A percentile compares a stretch with the other conserved stretches of the same genome.
phyloP scores from a whole-genome alignment of 2,888 invertebrate species.

The Rambutsinella grinnellia region DNA sequence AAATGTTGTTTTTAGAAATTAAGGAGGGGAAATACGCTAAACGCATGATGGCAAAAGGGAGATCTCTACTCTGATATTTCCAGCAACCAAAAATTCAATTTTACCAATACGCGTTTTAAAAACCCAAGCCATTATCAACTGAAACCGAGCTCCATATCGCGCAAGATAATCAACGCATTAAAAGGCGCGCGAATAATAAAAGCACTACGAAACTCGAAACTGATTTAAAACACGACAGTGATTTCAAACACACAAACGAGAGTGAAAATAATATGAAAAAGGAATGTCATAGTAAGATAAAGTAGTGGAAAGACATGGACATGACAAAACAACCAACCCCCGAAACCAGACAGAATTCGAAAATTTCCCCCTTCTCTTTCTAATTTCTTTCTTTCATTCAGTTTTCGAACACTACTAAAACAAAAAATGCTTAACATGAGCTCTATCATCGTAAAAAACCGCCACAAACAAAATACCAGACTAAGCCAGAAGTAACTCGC shows the following conservation, averaged over 20 bases:
- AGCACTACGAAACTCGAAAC: no score
- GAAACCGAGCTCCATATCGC: no score
- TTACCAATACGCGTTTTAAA: no score
- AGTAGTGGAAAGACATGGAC: not conserved
- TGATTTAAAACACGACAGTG: no score
- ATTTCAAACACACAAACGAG: no score
- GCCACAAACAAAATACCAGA: not conserved
- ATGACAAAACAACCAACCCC: not conserved
- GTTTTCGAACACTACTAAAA: not conserved
- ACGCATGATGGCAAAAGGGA: conserved; percentile 38
- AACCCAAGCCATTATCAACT: no score
- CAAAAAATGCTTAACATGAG: not conserved
- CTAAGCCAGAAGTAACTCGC: not conserved
- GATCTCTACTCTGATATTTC: not conserved
- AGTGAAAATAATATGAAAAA: no score
- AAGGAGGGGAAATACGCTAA: conserved; percentile 1
- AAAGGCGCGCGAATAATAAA: no score
- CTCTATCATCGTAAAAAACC: not conserved
- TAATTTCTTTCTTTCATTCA: not conserved
- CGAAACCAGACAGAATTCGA: not conserved
- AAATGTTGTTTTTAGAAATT: not conserved
- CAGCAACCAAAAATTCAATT: no score
- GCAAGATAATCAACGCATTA: no score
- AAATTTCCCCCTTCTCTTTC: not conserved
- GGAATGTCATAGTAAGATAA: no score